Percentiles rank a stretch among this genome's conserved stretches.
Conservation (phyloP, 1,140 invertebrate species). For the Drosophila arawakana region DNA sequence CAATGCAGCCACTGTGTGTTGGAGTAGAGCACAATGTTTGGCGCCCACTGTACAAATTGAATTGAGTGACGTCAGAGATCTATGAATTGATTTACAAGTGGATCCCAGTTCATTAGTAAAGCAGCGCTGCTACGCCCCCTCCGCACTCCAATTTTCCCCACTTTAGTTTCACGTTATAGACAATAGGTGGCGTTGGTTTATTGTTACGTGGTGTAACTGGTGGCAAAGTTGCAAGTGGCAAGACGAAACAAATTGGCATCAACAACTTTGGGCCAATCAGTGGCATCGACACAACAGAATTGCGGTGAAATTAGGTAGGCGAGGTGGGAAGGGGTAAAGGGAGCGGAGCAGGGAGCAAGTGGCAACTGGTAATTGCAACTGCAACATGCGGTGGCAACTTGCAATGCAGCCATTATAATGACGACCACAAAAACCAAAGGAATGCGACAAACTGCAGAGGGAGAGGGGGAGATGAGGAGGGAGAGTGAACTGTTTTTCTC, state of each 20-base stretch:
- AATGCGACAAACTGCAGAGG: conserved; percentile 68
- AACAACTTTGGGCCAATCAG: conserved; percentile 26
- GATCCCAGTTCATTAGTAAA: conserved; percentile 18
- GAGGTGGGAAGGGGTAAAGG: background rate
- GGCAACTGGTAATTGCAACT: conserved; percentile 25
- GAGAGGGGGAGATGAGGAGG: background rate
- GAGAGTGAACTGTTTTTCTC: conserved; percentile 1
- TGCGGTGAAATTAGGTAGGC: conserved; percentile 45
- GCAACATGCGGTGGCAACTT: conserved; percentile 11
- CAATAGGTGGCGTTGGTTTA: conserved; percentile 26
- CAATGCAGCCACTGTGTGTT: background rate
- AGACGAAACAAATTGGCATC: conserved; percentile 34
- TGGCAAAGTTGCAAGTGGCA: conserved; percentile 1
- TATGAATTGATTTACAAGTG: background rate
- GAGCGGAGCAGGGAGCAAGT: background rate
- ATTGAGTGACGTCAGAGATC: background rate
- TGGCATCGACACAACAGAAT: conserved; percentile 37
- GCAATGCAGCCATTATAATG: conserved; percentile 63
- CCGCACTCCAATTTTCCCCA: background rate
- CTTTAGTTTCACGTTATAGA: conserved; percentile 1
- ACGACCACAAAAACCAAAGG: conserved; percentile 64
- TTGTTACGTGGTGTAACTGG: conserved; percentile 11
- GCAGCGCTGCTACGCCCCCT: no score
- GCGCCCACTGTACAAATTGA: background rate
- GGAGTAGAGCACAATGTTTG: background rate